These are phyloP conservation scores for Leiothrix lutea DNA, from an alignment of 2,113 vertebrate genomes.

Conservation along the genomic window DNA sequence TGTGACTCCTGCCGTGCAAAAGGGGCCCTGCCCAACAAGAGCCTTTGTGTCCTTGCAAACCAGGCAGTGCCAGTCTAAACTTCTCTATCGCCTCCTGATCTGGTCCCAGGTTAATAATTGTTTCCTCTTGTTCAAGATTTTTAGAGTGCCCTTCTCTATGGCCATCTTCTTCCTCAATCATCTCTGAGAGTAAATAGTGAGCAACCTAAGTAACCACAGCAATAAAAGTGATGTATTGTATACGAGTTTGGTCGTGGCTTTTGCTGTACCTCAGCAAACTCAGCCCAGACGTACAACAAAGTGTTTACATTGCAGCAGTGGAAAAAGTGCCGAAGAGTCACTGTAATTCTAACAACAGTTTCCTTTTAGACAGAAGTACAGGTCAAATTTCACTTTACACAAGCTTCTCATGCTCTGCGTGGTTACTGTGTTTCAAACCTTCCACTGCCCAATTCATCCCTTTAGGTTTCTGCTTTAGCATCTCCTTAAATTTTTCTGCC, in stretches of 20 bases:
- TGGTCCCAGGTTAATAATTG: conserved; percentile 37
- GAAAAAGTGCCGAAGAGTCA: neutral
- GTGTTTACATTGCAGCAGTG: conserved; percentile 14
- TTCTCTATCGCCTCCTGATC: neutral
- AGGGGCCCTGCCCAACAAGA: neutral
- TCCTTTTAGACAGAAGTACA: neutral
- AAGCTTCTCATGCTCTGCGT: neutral
- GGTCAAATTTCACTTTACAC: neutral
- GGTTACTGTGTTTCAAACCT: neutral
- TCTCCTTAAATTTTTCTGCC: neutral
- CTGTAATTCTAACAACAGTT: neutral
- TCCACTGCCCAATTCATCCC: neutral
- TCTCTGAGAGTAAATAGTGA: conserved; percentile 11
- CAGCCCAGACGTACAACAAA: conserved; percentile 11
- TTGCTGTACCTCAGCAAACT: conserved; percentile 11
- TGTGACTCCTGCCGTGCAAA: neutral
- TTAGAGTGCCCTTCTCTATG: neutral
- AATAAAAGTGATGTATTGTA: conserved; percentile 14
- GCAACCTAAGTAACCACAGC: neutral
- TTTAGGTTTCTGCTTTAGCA: neutral
- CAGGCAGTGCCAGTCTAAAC: neutral
- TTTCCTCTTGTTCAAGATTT: neutral
- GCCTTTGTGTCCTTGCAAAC: neutral
- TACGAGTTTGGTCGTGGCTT: neutral
- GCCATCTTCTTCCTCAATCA: conserved; percentile 31